A percentile compares a stretch with the other conserved stretches of the same genome.
Evolutionary conservation across 2,113 vertebrate species (phyloP).

Genomic region (Forbesichthys agassizii): DNA sequence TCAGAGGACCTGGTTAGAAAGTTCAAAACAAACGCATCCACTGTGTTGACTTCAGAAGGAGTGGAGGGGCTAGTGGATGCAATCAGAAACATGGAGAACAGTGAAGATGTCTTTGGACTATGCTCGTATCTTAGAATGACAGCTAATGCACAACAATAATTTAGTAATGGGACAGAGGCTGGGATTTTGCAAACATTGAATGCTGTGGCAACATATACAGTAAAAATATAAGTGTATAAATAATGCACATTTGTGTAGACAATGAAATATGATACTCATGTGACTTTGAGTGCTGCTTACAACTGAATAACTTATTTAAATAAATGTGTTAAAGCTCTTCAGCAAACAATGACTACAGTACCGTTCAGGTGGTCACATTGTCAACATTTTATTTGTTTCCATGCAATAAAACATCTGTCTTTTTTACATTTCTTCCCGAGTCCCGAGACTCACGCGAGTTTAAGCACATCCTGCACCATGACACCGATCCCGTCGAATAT

Average conservation of each 20-base stretch:
- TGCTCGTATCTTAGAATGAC: conserved; percentile 74
- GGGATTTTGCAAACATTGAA: not conserved
- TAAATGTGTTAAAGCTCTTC: conserved; percentile 17
- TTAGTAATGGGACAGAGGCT: not conserved
- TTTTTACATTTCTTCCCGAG: not conserved
- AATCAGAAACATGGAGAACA: conserved; percentile 78
- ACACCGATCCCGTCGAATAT: conserved; percentile 78
- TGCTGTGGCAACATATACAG: not conserved
- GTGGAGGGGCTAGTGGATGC: conserved; percentile 76
- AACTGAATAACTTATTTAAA: not conserved
- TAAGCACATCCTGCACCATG: conserved; percentile 77
- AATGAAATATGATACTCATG: not conserved
- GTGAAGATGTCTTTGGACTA: conserved; percentile 76
- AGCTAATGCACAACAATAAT: not conserved
- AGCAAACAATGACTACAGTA: not conserved
- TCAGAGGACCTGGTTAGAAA: conserved; percentile 83
- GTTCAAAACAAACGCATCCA: conserved; percentile 79
- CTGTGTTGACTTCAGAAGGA: conserved; percentile 65
- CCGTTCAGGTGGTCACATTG: too few species aligned
- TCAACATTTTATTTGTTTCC: too few species aligned
- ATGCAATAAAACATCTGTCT: not conserved
- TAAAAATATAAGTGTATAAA: too few species aligned
- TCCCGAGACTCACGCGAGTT: conserved; percentile 55
- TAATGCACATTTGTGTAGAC: too few species aligned
- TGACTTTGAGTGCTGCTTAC: conserved; percentile 30